A percentile compares a stretch with the other conserved stretches of the same genome.
Evolutionary conservation across 2,888 invertebrate genomes (phyloP).

Genomic region (Byasa hedistus): DNA sequence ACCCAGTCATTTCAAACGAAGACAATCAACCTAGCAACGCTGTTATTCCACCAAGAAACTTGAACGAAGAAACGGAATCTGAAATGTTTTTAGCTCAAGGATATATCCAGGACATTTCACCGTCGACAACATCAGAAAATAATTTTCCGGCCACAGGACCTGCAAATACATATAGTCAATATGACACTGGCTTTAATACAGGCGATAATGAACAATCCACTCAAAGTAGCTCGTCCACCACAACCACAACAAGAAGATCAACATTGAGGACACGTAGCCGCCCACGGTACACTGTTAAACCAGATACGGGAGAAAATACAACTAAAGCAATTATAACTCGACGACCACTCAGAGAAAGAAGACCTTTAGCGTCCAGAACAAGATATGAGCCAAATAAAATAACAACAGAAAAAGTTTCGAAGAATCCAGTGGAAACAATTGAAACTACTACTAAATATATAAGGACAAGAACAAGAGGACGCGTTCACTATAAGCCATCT

Average conservation of each 20-base stretch:
- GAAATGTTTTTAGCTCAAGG: conserved; percentile 45
- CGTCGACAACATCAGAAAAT: conserved; percentile 40
- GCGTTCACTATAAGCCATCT: conserved; percentile 71
- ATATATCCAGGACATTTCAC: conserved; percentile 45
- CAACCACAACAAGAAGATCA: conserved; percentile 62
- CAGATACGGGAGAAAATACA: conserved; percentile 65
- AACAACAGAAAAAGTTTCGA: conserved; percentile 59
- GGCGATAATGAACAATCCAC: conserved; percentile 44
- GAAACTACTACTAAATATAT: conserved; percentile 60
- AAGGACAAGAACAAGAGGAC: conserved; percentile 72
- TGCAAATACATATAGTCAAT: conserved; percentile 50
- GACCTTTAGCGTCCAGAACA: conserved; percentile 61
- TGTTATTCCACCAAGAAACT: conserved; percentile 39
- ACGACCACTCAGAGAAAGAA: conserved; percentile 76
- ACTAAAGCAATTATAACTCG: conserved; percentile 66
- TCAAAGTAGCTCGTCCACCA: conserved; percentile 44
- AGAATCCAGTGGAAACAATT: conserved; percentile 49
- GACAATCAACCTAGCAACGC: conserved; percentile 34
- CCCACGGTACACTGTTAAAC: conserved; percentile 65
- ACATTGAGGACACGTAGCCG: conserved; percentile 60
- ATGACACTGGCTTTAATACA: conserved; percentile 53
- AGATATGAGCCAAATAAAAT: conserved; percentile 69
- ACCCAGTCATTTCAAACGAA: conserved; percentile 35
- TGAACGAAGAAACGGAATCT: conserved; percentile 46
- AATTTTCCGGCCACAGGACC: conserved; percentile 46